Evolutionary conservation across 2,797 vertebrate species (phyloP).

Genomic region (Diplodus sargus): DNA sequence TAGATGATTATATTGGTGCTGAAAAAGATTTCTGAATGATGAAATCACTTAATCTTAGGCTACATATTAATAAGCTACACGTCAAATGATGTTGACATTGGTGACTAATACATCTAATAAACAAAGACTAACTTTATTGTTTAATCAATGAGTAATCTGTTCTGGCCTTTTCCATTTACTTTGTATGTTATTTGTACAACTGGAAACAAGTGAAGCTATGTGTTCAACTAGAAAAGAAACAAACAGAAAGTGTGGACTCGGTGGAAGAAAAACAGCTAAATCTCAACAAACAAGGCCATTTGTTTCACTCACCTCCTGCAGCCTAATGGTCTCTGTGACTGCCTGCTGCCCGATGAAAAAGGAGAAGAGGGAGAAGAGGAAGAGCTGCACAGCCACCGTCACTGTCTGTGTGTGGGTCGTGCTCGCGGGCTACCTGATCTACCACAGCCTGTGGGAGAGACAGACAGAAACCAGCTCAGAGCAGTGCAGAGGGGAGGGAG

Average conservation of each 20-base stretch:
- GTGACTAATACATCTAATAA: slow-evolving; percentile 8
- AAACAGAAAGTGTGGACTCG: slow-evolving; percentile 21
- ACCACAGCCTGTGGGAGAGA: slow-evolving; percentile 64
- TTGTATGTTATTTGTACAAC: neutral
- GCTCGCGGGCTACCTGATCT: slow-evolving; percentile 77
- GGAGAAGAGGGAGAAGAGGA: slow-evolving; percentile 60
- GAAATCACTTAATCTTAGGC: slow-evolving; percentile 14
- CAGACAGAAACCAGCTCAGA: slow-evolving; percentile 46
- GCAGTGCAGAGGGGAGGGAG: slow-evolving; percentile 27
- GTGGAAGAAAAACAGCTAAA: neutral
- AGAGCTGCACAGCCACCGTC: slow-evolving; percentile 59
- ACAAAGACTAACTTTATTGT: slow-evolving; percentile 26
- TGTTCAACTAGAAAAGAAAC: slow-evolving; percentile 19
- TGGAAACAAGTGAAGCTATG: slow-evolving; percentile 25
- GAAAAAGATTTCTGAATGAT: slow-evolving; percentile 20
- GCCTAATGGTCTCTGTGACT: slow-evolving; percentile 46
- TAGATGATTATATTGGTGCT: neutral
- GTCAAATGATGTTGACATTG: slow-evolving; percentile 15
- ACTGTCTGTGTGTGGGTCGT: slow-evolving; percentile 52
- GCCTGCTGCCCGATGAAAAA: slow-evolving; percentile 60
- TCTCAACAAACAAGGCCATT: slow-evolving; percentile 37
- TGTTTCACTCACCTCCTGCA: slow-evolving; percentile 76
- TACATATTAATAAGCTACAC: slow-evolving; percentile 3
- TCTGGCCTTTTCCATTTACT: neutral
- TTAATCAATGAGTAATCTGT: neutral